Base-by-base conservation (phyloP, 2,888 invertebrate species). In the Gari tellinella region DNA sequence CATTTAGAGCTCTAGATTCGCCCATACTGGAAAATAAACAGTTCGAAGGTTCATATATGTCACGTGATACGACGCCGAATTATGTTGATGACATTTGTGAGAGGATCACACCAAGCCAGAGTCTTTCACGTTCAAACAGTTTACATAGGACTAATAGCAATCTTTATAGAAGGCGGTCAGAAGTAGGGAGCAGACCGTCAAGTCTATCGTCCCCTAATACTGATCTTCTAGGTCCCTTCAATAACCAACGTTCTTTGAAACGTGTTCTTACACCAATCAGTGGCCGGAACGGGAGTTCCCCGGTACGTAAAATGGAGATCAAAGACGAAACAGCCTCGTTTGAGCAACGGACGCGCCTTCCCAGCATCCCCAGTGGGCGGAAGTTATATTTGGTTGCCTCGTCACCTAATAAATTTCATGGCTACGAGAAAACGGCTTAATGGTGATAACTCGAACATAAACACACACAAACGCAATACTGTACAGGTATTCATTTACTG, bases 351-450 rank as follows among this genome's bases (percentile, higher is more conserved):
- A 79, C 80, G 26, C 72, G 83, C 55, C 63, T 87, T 57, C 87
- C 87, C 57, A 86, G 85, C 67, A 87, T 87, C 43, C 84, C 85
- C 8, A 85, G 83, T 67, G 87, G 86, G 12, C 81, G 83, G 61
- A 82, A 82, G 53, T 63, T 82, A 1, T 81, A 75, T 63, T 57
- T 82, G n/a, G 80, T 84, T 56, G 31, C 31, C 31, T 61, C 75
- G 37, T 64, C 64, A 4, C 64, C 64, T 1, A 64, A 56, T 37
- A n/a, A 17, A 7, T 63, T 55, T 40, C 23, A 56, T 48, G 64
- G 64, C 1, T 64, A 64, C 37, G 31, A 55, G 17, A 55, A 64
- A 15, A 15, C 51, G 10, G 5, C 31, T 31, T 31, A 31, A 31
- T 31, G 4, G 31, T 4, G 4, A 31, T 31, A 31, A 31, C 31